Evolutionary conservation across 2,888 invertebrate genomes (phyloP).

Genomic region (Brachyopa scutellaris): DNA sequence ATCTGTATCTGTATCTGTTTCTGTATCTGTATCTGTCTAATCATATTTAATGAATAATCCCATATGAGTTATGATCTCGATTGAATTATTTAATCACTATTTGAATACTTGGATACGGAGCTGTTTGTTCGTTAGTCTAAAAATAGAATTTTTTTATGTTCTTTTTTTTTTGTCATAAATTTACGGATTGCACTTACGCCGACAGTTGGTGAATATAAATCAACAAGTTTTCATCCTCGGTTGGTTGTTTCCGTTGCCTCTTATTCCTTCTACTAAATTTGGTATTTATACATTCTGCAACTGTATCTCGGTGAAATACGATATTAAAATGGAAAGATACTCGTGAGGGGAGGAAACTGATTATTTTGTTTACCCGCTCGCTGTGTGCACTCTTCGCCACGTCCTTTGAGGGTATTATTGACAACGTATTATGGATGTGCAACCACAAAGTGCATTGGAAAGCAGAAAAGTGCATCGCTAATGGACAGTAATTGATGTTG

Average conservation of each 20-base stretch:
- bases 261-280: background rate
- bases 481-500: conserved; percentile 69
- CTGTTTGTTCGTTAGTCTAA: conserved; percentile 20
- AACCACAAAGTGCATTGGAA: conserved; percentile 66
- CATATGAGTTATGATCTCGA: conserved; percentile 55
- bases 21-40: too few species aligned
- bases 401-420: too few species aligned
- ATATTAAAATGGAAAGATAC: too few species aligned
- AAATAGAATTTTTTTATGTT: conserved; percentile 34
- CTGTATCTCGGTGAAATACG: too few species aligned
- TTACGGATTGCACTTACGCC: conserved; percentile 57
- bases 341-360: too few species aligned
- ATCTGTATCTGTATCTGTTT: too few species aligned
- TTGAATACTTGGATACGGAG: conserved; percentile 16
- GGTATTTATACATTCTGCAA: background rate
- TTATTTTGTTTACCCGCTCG: too few species aligned
- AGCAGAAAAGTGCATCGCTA: conserved; percentile 63
- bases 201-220: conserved; percentile 60
- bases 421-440: conserved; percentile 57
- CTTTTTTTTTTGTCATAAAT: conserved; percentile 23
- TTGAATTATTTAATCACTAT: conserved; percentile 51
- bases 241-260: background rate
- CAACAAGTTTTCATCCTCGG: conserved; percentile 15
- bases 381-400: too few species aligned
- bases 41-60: too few species aligned